Percentiles rank a stretch among this genome's conserved stretches.
Conservation (phyloP, 1,140 invertebrate genomes). For the Drosophila orosa region DNA sequence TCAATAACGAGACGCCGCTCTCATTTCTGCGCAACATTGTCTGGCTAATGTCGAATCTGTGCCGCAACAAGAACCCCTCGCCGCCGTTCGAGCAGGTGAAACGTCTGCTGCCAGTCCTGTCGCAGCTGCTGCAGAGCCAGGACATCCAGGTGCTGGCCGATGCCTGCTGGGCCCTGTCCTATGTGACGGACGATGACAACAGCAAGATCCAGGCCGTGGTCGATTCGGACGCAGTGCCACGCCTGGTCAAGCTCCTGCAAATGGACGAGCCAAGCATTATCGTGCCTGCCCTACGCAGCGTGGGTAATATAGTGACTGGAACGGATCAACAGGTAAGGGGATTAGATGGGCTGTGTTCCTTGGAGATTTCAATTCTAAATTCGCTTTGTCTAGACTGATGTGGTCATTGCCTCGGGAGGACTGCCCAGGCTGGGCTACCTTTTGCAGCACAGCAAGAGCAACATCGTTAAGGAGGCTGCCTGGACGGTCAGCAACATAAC, state of each 20-base stretch:
- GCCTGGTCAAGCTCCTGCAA: conserved; percentile 90
- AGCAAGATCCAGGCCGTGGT: conserved; percentile 95
- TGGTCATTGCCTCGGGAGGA: conserved; percentile 92
- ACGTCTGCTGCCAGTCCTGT: conserved; percentile 92
- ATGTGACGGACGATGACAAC: conserved; percentile 97
- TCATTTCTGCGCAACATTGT: conserved; percentile 88
- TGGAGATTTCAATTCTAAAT: background rate
- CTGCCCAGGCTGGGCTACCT: conserved; percentile 90
- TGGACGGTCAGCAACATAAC: conserved; percentile 99
- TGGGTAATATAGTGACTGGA: conserved; percentile 95
- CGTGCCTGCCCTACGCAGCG: conserved; percentile 94
- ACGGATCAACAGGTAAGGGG: conserved; percentile 88
- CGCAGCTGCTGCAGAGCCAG: conserved; percentile 89
- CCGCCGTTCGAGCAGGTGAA: conserved; percentile 91
- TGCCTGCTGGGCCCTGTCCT: conserved; percentile 98
- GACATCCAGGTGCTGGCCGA: conserved; percentile 94
- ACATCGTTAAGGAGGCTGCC: conserved; percentile 95
- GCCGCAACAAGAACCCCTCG: conserved; percentile 95
- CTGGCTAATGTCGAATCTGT: conserved; percentile 97
- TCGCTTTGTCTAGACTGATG: conserved; percentile 95
- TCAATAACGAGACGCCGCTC: conserved; percentile 86
- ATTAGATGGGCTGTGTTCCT: background rate
- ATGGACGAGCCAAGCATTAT: conserved; percentile 90
- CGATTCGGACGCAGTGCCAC: conserved; percentile 89
- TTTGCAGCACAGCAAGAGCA: conserved; percentile 90